Base-by-base conservation (phyloP, 23 tunicate genomes). In the Styela plicata region DNA sequence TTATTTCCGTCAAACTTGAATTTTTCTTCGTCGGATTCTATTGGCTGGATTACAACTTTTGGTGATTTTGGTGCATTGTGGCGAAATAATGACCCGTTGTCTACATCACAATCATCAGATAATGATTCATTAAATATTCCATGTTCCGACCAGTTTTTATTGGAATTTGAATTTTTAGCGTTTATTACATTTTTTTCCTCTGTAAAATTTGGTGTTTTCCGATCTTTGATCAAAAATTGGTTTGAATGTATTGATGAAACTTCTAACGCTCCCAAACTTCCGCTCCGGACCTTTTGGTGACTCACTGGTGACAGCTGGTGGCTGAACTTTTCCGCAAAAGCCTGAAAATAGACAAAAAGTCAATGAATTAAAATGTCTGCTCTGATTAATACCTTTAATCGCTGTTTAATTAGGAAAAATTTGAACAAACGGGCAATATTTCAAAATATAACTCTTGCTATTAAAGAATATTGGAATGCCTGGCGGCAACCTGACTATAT, bases 41-140 rank as follows among this genome's bases (percentile, higher is more conserved):
- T 67, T 24, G 81, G 81, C 18, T 53, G 81, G 31, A 44, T 23
- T 52, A 76, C 66, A 29, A 76, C 81, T 44, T 76, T 52, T 24
- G 64, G 81, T 3, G 77, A 71, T 26, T 71, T 76, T 13, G n/a
- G 57, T 5, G 10, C 57, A 44, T 44, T 44, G 57, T 44, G 7
- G 7, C 57, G 57, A 44, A 44, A 44, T 44, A 44, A 44, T 44
- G 13, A 5, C 57, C 57, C 57, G 13, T 44, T 44, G 57, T 44
- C 13, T 5, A 44, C 57, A 44, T 44, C 57, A 44, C 57, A 44
- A 44, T 44, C 57, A 44, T 44, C 57, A 44, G 57, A 44, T 13
- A 44, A 44, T 44, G 57, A 44, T 44, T 44, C 57, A 13, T 44
- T 44, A 44, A 44, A 13, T 44, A 44, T 44, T 44, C 57, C 57